Base-by-base conservation (phyloP, 2,888 invertebrate genomes). In the Deilephila porcellus region DNA sequence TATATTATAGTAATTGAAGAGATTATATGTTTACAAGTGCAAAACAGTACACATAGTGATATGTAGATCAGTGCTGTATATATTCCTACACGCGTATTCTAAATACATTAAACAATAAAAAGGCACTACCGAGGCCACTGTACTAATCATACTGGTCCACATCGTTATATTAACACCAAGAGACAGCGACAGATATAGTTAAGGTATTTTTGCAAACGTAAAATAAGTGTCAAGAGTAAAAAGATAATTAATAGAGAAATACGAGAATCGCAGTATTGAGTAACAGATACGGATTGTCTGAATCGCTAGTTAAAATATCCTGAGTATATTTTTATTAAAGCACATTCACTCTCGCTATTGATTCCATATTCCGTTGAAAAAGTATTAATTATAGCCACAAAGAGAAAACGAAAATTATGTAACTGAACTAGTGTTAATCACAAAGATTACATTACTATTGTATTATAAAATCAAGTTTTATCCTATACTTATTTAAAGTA, bases 81-180 rank as follows among this genome's bases (percentile, higher is more conserved):
- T 60, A 62, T 64, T 60, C 37, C 64, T 75, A 70, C 37, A 37
- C 63, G 70, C 70, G 20, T 60, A 70, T 73, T 63, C 32, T 64
- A 74, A 25, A 71, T 29, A 71, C 20, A 52, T 85, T 87, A 84
- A 83, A 88, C 81, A 85, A 80, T 83, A 77, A 87, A 93, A 93
- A 94, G 94, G 94, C 94, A 94, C 94, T 93, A 94, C 92, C 76
- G 85, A 94, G 93, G 94, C 94, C 93, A 90, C 92, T 88, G 88
- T 91, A 85, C 90, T 92, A 90, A 83, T 67, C 76, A 80, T 83
- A 88, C 89, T 94, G 94, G 94, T 94, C 94, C 94, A 87, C 87
- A 83, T 88, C 86, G 85, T 82, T 80, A 82, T 75, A 59, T 25
- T 32, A 63, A 64, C 34, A 72, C 25, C 25, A 17, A 67, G 25